A percentile compares a stretch with the other conserved stretches of the same genome.
phyloP scores from a whole-genome alignment of 2,888 invertebrate species.

The Pedicia rivosa region DNA sequence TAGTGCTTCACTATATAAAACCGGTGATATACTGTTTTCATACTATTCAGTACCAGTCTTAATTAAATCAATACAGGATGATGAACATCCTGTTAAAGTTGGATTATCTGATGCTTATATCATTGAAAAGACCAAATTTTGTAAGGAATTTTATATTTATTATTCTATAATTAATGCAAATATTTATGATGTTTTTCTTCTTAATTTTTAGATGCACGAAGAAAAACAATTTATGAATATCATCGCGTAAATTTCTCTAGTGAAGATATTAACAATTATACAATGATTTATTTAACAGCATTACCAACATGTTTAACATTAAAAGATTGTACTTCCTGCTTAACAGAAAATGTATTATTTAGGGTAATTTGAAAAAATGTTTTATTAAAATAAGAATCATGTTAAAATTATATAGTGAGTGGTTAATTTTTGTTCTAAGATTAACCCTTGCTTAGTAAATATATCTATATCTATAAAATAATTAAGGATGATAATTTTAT shows the following conservation, averaged over 20 bases:
- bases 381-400: too few species aligned
- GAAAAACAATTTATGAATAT: slow-evolving; percentile 95
- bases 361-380: too few species aligned
- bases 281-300: slow-evolving; percentile 65
- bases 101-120: slow-evolving; percentile 97
- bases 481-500: too few species aligned
- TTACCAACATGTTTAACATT: slow-evolving; percentile 70
- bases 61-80: slow-evolving; percentile 63
- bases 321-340: slow-evolving; percentile 58
- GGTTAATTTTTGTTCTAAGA: too few species aligned
- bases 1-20: slow-evolving; percentile 70
- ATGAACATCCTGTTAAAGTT: slow-evolving; percentile 89
- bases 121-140: slow-evolving; percentile 67
- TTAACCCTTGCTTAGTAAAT: too few species aligned
- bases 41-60: slow-evolving; percentile 71
- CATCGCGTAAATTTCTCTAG: slow-evolving; percentile 73
- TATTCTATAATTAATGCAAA: too few species aligned
- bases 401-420: too few species aligned
- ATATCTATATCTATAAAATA: too few species aligned
- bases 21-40: slow-evolving; percentile 83
- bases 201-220: too few species aligned
- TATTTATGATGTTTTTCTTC: too few species aligned
- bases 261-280: slow-evolving; percentile 60
- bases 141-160: too few species aligned
- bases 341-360: slow-evolving; percentile 33